Conservation (phyloP, 2,113 vertebrate genomes). For the Antennarius striatus region DNA sequence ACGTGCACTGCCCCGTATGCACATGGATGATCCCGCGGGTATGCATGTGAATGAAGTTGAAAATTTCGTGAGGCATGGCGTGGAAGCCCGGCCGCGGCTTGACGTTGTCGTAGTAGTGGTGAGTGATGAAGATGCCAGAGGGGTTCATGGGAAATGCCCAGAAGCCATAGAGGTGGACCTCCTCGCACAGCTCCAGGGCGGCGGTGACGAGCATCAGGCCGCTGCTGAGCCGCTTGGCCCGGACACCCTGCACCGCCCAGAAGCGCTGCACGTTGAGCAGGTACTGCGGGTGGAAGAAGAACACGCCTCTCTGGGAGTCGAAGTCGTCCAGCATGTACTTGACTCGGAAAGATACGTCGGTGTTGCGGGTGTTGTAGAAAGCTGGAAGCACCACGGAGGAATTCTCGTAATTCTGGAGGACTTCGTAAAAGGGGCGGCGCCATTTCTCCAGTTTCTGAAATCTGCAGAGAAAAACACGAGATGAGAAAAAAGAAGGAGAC, state of each 20-base stretch:
- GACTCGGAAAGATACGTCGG: constrained; percentile 93
- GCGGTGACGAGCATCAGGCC: constrained; percentile 95
- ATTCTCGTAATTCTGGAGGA: constrained; percentile 92
- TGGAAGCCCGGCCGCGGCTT: constrained; percentile 98
- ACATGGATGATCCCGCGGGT: constrained; percentile 92
- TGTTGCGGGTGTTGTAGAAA: constrained; percentile 98
- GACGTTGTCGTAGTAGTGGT: constrained; percentile 98
- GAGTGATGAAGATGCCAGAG: constrained; percentile 91
- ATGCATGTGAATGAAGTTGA: constrained; percentile 97
- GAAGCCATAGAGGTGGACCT: constrained; percentile 98
- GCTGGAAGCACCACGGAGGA: constrained; percentile 93
- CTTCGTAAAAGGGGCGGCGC: constrained; percentile 92
- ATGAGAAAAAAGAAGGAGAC: background rate
- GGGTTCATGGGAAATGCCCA: constrained; percentile 99
- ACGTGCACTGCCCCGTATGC: constrained; percentile 89
- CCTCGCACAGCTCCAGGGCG: constrained; percentile 93
- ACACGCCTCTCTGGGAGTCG: constrained; percentile 87
- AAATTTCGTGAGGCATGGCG: constrained; percentile 96
- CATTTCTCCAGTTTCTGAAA: constrained; percentile 97
- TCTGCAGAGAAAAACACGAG: constrained; percentile 65
- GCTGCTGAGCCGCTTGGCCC: constrained; percentile 92
- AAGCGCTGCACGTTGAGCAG: constrained; percentile 94
- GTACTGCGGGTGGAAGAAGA: constrained; percentile 97
- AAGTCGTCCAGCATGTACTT: constrained; percentile 97
- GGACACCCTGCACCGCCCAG: constrained; percentile 92